Percentiles rank a stretch among this genome's conserved stretches.
Conservation (phyloP, 1,140 invertebrate genomes). For the Episyrphus balteatus region DNA sequence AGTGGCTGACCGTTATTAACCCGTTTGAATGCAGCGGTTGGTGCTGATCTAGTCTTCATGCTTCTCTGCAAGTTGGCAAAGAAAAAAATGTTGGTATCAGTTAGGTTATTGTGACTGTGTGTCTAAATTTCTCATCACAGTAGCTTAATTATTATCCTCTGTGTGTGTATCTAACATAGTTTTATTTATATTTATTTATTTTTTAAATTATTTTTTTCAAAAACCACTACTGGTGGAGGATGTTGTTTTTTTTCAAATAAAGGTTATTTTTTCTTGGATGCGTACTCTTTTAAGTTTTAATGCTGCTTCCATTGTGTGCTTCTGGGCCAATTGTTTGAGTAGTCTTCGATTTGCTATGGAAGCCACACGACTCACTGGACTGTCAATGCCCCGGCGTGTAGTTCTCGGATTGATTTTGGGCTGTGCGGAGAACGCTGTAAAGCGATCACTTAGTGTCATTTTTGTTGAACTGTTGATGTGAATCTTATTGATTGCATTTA, state of each 20-base stretch:
- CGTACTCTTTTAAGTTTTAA: constrained; percentile 35
- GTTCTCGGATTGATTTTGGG: constrained; percentile 11
- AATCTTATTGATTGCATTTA: constrained; percentile 10
- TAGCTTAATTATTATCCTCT: not conserved
- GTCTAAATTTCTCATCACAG: not conserved
- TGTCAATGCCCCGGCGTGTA: constrained; percentile 9
- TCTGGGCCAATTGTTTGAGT: constrained; percentile 27
- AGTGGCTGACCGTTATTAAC: not conserved
- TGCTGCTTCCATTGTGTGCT: constrained; percentile 29
- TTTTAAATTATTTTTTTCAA: too few species aligned
- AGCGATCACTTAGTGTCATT: constrained; percentile 33
- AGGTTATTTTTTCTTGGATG: constrained; percentile 7
- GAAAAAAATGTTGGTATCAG: too few species aligned
- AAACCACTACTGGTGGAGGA: too few species aligned
- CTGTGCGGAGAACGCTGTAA: constrained; percentile 18
- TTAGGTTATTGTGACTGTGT: not conserved
- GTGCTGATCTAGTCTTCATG: constrained; percentile 18
- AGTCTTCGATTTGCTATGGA: constrained; percentile 26
- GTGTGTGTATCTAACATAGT: too few species aligned
- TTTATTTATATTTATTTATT: too few species aligned
- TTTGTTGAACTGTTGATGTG: constrained; percentile 17
- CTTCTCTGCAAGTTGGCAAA: constrained; percentile 34
- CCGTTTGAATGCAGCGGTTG: not conserved
- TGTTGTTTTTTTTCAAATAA: not conserved
- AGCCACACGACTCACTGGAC: constrained; percentile 5